phyloP scores from a whole-genome alignment of 2,888 invertebrate species.

The Lumbricus terrestris region DNA sequence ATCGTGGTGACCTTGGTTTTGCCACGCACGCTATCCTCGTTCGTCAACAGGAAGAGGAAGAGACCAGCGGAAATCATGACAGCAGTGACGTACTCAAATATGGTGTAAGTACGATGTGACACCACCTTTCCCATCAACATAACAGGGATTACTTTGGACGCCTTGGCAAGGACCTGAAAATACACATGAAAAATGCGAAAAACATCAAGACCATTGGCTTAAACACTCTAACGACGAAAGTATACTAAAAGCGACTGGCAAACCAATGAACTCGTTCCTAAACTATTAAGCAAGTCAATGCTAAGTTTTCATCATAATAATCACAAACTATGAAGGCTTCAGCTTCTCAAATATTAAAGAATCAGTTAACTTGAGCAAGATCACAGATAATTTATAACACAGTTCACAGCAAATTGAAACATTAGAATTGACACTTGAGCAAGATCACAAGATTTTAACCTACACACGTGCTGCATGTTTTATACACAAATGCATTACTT shows the following conservation, averaged over 20 bases:
- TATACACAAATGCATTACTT: not conserved
- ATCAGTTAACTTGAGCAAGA: not conserved
- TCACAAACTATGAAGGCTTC: too few relatives aligned
- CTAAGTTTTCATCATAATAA: not conserved
- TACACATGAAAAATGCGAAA: not conserved
- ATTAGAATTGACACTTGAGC: not conserved
- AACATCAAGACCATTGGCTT: not conserved
- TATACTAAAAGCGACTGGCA: not conserved
- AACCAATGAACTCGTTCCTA: not conserved
- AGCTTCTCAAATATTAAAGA: too few relatives aligned
- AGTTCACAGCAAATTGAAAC: not conserved
- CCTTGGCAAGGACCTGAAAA: constrained; percentile 78
- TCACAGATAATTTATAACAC: not conserved
- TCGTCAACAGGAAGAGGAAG: constrained; percentile 76
- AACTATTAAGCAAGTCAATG: not conserved
- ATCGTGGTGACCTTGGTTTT: constrained; percentile 70
- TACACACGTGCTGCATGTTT: not conserved
- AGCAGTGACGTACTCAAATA: constrained; percentile 89
- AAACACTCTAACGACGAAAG: not conserved
- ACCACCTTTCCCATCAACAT: constrained; percentile 97
- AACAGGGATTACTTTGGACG: constrained; percentile 80
- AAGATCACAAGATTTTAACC: not conserved
- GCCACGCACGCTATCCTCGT: constrained; percentile 68
- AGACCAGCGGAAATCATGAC: constrained; percentile 86
- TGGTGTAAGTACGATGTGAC: constrained; percentile 79